These are phyloP conservation scores for Pedionomus torquatus DNA, from an alignment of 2,113 vertebrate species.

Conservation along the genomic window DNA sequence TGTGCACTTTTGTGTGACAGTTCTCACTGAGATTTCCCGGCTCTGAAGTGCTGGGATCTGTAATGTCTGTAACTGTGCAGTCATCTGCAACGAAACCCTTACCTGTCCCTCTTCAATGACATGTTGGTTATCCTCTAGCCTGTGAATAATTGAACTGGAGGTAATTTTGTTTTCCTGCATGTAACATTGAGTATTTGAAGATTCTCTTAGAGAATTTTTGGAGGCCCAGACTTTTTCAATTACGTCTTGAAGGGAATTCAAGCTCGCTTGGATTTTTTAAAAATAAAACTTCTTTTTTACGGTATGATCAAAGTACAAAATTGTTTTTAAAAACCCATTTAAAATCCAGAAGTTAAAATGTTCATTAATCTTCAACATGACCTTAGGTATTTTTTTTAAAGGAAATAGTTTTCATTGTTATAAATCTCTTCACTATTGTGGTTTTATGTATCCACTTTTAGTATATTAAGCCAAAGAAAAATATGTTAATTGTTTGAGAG, in stretches of 20 bases:
- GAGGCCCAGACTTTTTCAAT: background rate
- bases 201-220: background rate
- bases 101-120: conserved; percentile 41
- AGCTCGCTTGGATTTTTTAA: background rate
- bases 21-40: conserved; percentile 8
- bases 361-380: background rate
- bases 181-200: background rate
- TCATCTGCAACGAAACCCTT: conserved; percentile 46
- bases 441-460: background rate
- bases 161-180: background rate
- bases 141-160: conserved; percentile 3
- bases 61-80: conserved; percentile 21
- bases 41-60: conserved; percentile 3
- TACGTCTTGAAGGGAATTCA: background rate
- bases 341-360: background rate
- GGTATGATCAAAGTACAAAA: background rate
- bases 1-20: conserved; percentile 35
- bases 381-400: background rate
- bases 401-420: background rate
- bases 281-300: background rate
- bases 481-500: background rate
- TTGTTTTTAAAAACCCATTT: background rate
- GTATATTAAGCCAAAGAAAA: background rate
- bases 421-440: background rate
- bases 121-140: background rate